Percentiles rank a stretch among this genome's conserved stretches.
phyloP scores from a whole-genome alignment of 35 echinoderm and acorn worm species.

The Strongylocentrotus purpuratus region DNA sequence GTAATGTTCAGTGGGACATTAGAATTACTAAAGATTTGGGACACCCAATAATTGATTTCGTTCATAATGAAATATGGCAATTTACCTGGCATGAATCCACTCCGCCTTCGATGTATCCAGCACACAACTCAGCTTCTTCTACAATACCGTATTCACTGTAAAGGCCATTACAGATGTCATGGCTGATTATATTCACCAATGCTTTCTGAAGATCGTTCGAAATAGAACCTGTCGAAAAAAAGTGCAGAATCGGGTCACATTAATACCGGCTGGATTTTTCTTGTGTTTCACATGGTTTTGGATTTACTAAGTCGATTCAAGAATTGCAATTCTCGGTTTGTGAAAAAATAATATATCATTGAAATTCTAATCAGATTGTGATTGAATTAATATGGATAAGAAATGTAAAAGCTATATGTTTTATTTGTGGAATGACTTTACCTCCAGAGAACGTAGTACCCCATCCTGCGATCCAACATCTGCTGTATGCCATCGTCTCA shows the following conservation, averaged over 20 bases:
- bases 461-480: constrained; percentile 9
- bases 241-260: not conserved
- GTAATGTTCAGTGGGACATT: no score
- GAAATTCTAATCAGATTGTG: no score
- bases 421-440: not conserved
- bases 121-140: not conserved
- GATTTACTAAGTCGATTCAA: no score
- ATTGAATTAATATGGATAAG: no score
- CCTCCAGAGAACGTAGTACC: not conserved
- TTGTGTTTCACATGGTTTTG: no score
- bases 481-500: constrained; percentile 1
- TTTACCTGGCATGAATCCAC: constrained; percentile 25
- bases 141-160: not conserved
- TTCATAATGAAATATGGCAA: no score
- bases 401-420: no score
- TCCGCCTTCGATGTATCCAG: constrained; percentile 11
- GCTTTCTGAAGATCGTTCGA: not conserved
- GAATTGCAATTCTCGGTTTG: no score
- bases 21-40: no score
- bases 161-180: not conserved
- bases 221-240: not conserved
- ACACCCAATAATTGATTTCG: no score
- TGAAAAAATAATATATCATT: no score
- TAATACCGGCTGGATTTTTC: no score
- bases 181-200: not conserved